Evolutionary conservation across 1,140 invertebrate genomes (phyloP).

Genomic region (Drosophila athabasca): DNA sequence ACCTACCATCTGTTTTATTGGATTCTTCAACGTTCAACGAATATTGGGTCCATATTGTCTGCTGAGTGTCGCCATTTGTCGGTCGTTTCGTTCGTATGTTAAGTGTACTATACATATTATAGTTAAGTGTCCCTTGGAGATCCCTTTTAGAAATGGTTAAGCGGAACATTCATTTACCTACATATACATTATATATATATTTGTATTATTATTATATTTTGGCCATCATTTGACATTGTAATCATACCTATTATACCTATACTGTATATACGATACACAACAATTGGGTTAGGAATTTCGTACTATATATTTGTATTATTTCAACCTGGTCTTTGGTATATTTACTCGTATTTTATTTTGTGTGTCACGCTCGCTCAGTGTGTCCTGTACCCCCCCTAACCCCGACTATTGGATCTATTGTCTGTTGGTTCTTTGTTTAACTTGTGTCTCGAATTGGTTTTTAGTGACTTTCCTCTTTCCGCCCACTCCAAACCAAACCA

Average conservation of each 20-base stretch:
- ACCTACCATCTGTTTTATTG: too few relatives aligned
- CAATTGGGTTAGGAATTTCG: slow-evolving; percentile 24
- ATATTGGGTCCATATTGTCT: slow-evolving; percentile 65
- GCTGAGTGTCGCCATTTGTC: slow-evolving; percentile 62
- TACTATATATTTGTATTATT: slow-evolving; percentile 3
- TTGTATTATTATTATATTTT: slow-evolving; percentile 10
- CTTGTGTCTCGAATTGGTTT: slow-evolving; percentile 43
- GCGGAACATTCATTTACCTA: slow-evolving; percentile 11
- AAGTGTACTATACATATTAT: slow-evolving; percentile 14
- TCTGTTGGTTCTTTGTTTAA: slow-evolving; percentile 48
- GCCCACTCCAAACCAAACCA: background rate
- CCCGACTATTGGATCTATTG: slow-evolving; percentile 4
- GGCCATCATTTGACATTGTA: slow-evolving; percentile 20
- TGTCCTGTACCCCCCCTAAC: slow-evolving; percentile 13
- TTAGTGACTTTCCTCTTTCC: slow-evolving; percentile 19
- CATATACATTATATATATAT: background rate
- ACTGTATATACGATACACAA: slow-evolving; percentile 5
- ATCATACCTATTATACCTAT: slow-evolving; percentile 3
- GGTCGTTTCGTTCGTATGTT: slow-evolving; percentile 68
- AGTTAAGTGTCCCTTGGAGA: slow-evolving; percentile 12
- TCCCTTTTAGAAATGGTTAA: slow-evolving; percentile 17
- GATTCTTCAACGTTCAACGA: background rate
- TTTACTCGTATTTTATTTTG: slow-evolving; percentile 41
- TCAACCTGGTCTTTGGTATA: slow-evolving; percentile 41
- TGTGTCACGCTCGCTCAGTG: slow-evolving; percentile 26